Evolutionary conservation across 2,797 vertebrate species (phyloP), one percentile per base, ranked within the genome.

Genomic region (Poecilia gillii): DNA sequence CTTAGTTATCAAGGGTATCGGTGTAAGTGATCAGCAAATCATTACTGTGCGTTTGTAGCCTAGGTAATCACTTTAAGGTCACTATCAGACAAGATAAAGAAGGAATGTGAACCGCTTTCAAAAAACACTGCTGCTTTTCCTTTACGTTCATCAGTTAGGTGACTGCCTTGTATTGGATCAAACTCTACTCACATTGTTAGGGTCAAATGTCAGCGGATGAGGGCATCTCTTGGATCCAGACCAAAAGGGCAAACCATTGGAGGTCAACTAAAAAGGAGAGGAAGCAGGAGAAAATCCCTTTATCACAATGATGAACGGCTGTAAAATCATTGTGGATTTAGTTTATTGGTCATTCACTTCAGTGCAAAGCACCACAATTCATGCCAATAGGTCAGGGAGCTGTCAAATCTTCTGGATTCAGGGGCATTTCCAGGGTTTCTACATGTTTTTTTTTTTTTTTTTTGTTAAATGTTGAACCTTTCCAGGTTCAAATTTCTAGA

Each of bases 171-270:
- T 72, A 83, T 13, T 28, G 51, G 51, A 72, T 59, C 71, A 80
- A 80, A 81, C 62, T 31, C 76, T 79, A 95, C 97, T 98, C 92
- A 99, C 98, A 13, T 94, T 96, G 46, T 68, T 79, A 0, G 93
- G 88, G 79, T 97, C 92, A 87, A 99, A 99, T 9, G 82, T 94
- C 94, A 99, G 93, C 0, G 95, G 94, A 64, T 93, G 96, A 75
- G 98, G 98, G 89, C 97, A 97, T 82, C 80, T 96, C 93, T 95
- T 97, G 83, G 95, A 83, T 81, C 94, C 95, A 5, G 93, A 92
- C 97, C 98, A 98, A 93, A 99, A 98, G 20, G 80, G 95, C 33
- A 96, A 93, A 84, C 96, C 96, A 0, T 94, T 91, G 53, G 85
- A 87, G 80, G 92, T 96, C 84, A 96, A 83, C 98, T 99, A 84